phyloP scores from a whole-genome alignment of 2,113 vertebrate genomes.

The Sinocyclocheilus grahami region DNA sequence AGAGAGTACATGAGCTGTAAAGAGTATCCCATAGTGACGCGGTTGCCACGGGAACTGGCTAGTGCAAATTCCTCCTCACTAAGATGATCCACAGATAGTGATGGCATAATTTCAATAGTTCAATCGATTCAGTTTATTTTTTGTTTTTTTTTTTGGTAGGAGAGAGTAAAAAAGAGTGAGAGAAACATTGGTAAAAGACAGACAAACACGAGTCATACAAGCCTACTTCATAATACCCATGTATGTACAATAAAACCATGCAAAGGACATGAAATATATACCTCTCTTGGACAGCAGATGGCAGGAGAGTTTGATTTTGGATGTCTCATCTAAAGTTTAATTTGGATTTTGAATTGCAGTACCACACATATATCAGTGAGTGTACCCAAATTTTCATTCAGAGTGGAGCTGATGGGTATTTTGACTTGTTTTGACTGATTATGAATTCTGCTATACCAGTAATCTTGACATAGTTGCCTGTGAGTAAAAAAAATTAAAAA shows the following conservation, averaged over 20 bases:
- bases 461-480: no score
- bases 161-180: background rate
- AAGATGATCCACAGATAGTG: slow-evolving; percentile 48
- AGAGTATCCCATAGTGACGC: slow-evolving; percentile 47
- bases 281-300: slow-evolving; percentile 52
- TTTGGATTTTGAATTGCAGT: background rate
- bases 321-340: background rate
- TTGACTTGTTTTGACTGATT: background rate
- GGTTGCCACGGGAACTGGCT: slow-evolving; percentile 68
- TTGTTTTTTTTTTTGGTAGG: background rate
- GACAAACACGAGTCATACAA: background rate
- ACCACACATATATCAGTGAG: background rate
- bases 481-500: background rate
- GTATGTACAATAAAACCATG: background rate
- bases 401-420: background rate
- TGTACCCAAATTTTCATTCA: background rate
- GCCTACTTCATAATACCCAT: background rate
- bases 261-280: background rate
- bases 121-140: background rate
- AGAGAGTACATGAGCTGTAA: background rate
- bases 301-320: slow-evolving; percentile 48
- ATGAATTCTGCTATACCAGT: background rate
- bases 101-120: background rate
- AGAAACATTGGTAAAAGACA: background rate
- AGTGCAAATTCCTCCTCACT: slow-evolving; percentile 47